Percentiles rank a stretch among this genome's conserved stretches.
phyloP scores from a whole-genome alignment of 2,797 vertebrate genomes.

The Hoplostethus mediterraneus region DNA sequence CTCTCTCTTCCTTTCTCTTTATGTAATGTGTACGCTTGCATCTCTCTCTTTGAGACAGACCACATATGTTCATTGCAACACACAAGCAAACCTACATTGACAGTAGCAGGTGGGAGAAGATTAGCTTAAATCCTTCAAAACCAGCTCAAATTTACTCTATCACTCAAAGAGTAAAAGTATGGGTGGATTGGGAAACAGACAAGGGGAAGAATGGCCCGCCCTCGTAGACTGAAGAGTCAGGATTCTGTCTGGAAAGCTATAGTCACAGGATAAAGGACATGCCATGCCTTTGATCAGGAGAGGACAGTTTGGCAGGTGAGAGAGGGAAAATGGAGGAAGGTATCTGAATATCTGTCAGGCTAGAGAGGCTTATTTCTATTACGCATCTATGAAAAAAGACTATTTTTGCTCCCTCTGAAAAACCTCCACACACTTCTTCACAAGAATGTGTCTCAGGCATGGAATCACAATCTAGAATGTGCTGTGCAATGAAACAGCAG shows the following conservation, averaged over 20 bases:
- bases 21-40: neutral
- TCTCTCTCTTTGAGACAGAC: constrained; percentile 33
- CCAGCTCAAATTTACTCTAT: constrained; percentile 50
- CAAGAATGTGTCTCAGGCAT: constrained; percentile 64
- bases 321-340: constrained; percentile 65
- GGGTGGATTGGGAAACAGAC: constrained; percentile 51
- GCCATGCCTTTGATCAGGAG: constrained; percentile 75
- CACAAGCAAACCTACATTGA: constrained; percentile 32
- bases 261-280: constrained; percentile 73
- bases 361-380: constrained; percentile 56
- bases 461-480: constrained; percentile 73
- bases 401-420: constrained; percentile 47
- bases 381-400: constrained; percentile 39
- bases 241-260: constrained; percentile 69
- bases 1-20: constrained; percentile 3
- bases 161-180: constrained; percentile 34
- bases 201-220: constrained; percentile 68
- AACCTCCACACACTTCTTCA: constrained; percentile 38
- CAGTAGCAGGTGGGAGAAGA: constrained; percentile 16
- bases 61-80: constrained; percentile 22
- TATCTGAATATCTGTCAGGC: constrained; percentile 74
- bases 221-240: constrained; percentile 58
- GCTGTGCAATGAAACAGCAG: constrained; percentile 62
- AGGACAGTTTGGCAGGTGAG: constrained; percentile 70
- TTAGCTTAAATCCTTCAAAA: constrained; percentile 47